These are phyloP conservation scores for Drosophila monieri DNA, from an alignment of 2,888 invertebrate species.

Conservation along the genomic window DNA sequence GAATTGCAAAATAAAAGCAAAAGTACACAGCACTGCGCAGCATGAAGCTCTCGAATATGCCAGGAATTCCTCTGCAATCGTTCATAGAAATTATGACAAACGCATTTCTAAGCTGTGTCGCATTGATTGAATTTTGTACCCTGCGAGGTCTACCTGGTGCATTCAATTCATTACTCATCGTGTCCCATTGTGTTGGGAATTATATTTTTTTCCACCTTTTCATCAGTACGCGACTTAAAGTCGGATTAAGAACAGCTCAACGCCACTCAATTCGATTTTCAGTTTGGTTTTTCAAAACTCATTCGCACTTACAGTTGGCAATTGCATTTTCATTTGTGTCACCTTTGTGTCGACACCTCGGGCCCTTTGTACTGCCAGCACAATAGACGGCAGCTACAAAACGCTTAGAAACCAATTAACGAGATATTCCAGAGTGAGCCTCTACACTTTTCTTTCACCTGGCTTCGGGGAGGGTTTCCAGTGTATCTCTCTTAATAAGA, in stretches of 20 bases:
- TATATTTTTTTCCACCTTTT: conserved; percentile 62
- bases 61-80: conserved; percentile 68
- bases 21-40: conserved; percentile 20
- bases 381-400: conserved; percentile 53
- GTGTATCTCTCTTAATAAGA: not conserved
- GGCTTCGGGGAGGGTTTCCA: conserved; percentile 32
- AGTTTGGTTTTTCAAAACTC: conserved; percentile 47
- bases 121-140: conserved; percentile 68
- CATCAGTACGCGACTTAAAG: conserved; percentile 38
- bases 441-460: conserved; percentile 57
- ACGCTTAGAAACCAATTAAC: conserved; percentile 71
- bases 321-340: conserved; percentile 50
- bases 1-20: conserved; percentile 25
- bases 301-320: conserved; percentile 48
- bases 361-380: conserved; percentile 45
- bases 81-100: conserved; percentile 76
- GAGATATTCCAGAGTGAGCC: conserved; percentile 32
- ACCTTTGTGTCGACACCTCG: conserved; percentile 66
- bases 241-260: conserved; percentile 48
- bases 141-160: not conserved
- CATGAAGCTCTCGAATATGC: conserved; percentile 52
- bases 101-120: conserved; percentile 73
- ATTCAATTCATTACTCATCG: conserved; percentile 20
- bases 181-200: conserved; percentile 48
- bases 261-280: conserved; percentile 17